Evolutionary conservation across 2,113 vertebrate species (phyloP), one percentile per base, ranked within the genome.

Genomic region (Petroica traversi): DNA sequence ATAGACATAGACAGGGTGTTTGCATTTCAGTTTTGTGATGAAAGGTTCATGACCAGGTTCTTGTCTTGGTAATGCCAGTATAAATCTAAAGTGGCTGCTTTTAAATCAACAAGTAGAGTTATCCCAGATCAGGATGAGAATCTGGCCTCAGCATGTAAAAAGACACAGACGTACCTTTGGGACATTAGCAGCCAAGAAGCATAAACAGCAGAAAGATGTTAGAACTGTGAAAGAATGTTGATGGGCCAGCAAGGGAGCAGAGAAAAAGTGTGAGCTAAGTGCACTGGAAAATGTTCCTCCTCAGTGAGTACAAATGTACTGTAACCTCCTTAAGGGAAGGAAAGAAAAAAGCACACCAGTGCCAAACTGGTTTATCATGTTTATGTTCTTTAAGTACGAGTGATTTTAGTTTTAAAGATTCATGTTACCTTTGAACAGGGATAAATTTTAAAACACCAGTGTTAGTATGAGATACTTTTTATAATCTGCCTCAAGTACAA

Each of bases 331-430:
- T 92, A 93, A 94, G 82, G 38, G 38, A 83, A 88, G 76, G 46
- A 62, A 81, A 78, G 46, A 36, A 67, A 91, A 64, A 88, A 92
- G 58, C 0, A 4, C 0, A 2, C 40, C 69, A 86, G 85, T 80
- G 90, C 88, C 79, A 94, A 94, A 95, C 95, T 86, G 88, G 93
- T 95, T 94, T 94, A 96, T 93, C 88, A 34, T 96, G 96, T 95
- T 97, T 94, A 96, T 64, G 88, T 91, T 95, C 95, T 90, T 58
- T 74, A 91, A 95, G 87, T 91, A 89, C 28, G 3, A 93, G 93
- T 72, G 79, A 94, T 95, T 96, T 92, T 79, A 85, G 74, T 94
- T 95, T 92, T 89, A 94, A 89, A 91, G 93, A 96, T 91, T 93
- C 92, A 68, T 69, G 90, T 95, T 96, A 97, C 96, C 89, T 89